Evolutionary conservation across 1,140 invertebrate genomes (phyloP), one percentile per base, ranked within the genome.

Genomic region (Marisa cornuarietis): DNA sequence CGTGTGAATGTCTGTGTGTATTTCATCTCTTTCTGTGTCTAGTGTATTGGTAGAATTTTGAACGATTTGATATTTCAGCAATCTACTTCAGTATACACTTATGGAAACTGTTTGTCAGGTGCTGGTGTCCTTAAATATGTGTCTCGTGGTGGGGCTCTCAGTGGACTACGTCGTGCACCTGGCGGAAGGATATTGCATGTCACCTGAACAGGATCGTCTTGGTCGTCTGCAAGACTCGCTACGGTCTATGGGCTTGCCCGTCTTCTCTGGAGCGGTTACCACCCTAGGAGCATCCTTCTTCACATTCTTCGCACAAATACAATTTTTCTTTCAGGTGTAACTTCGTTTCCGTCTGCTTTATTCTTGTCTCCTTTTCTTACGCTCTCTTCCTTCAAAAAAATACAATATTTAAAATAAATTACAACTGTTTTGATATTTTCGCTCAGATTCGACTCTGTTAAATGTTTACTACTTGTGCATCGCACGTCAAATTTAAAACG

Each of bases 131-230:
- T 81, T 88, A 24, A 89, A 88, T 82, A 79, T 90, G 81, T 85
- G 79, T 22, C 81, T 90, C 75, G 83, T 90, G 16, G 88, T 89
- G 63, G 88, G 89, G 14, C 81, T 90, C 16, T 79, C 89, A 16
- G 88, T 90, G 68, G 89, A 90, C 79, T 89, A 88, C 80, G 88
- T 90, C 51, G 88, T 90, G 8, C 89, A 90, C 74, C 76, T 90
- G 71, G 87, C 88, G 62, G 88, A 90, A 79, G 87, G 87, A 81
- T 90, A 89, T 71, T 80, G 83, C 58, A 68, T 84, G 49, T 87
- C 89, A 42, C 74, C 77, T 13, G 83, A 84, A 71, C 71, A 71
- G 24, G 82, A 86, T 76, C 82, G 89, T 65, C 42, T 76, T 6
- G 79, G 72, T 20, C 84, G 85, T 24, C 82, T 86, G 5, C 78